Evolutionary conservation across 2,797 vertebrate genomes (phyloP), one percentile per base, ranked within the genome.

Genomic region (Erethizon dorsatum): DNA sequence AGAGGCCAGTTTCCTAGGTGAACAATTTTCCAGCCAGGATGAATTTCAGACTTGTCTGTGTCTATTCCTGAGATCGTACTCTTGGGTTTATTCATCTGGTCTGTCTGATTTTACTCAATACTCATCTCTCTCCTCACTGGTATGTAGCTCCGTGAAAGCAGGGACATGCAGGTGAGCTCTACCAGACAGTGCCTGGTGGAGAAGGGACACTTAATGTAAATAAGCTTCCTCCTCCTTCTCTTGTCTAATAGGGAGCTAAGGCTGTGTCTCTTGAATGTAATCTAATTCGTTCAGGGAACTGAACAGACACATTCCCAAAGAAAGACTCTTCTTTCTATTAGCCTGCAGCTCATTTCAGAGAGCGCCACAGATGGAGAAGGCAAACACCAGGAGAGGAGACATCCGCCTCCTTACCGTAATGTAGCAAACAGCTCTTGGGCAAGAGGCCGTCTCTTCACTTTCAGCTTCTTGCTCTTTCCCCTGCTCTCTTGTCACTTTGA

Each of bases 271-370:
- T 88, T 52, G 75, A 86, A 71, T 73, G 52, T 80, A 54, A 95
- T 83, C 91, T 59, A 83, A 56, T 89, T 93, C n/a, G 67, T 91
- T 83, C 71, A 45, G 56, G 84, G 71, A 83, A 37, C 69, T 0
- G 7, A 90, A 17, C 17, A 77, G 86, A 75, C 61, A 37, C 41
- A 6, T 45, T 91, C 45, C 45, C 45, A 26, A 78, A 77, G 82
- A 90, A 41, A 86, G 41, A 50, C 41, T 71, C 18, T 61, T 50
- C 56, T 77, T 61, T 52, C 52, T 77, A 63, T 80, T 47, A 41
- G 61, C 78, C 77, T 90, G 71, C 14, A 92, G 92, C 89, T 95
- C 57, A 12, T 90, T 86, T 87, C 31, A 37, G 89, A 69, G 33
- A 56, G 9, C 1, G 15, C 77, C 37, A 31, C 28, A 5, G 79